Conservation (phyloP, 2,797 vertebrate genomes). For the Momotus momota region DNA sequence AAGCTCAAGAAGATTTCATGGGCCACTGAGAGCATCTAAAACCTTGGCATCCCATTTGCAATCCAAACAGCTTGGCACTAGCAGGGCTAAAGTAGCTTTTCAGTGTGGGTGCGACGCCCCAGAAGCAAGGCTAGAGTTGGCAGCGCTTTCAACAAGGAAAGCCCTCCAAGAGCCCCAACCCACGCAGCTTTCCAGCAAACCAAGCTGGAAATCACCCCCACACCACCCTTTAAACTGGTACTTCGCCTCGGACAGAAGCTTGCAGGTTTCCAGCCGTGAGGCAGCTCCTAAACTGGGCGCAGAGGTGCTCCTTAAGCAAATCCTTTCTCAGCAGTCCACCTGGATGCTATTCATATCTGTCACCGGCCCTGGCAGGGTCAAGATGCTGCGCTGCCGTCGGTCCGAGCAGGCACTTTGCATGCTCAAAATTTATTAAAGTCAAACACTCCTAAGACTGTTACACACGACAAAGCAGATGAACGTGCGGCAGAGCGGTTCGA, state of each 20-base stretch:
- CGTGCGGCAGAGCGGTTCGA: neutral
- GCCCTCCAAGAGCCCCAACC: neutral
- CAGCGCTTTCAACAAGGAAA: neutral
- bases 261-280: neutral
- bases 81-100: neutral
- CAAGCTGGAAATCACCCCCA: neutral
- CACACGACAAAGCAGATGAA: constrained; percentile 38
- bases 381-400: neutral
- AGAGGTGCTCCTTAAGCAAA: neutral
- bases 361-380: neutral
- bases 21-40: constrained; percentile 27
- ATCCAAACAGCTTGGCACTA: neutral
- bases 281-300: neutral
- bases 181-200: neutral
- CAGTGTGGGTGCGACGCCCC: neutral
- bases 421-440: constrained; percentile 52
- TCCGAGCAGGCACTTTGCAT: neutral
- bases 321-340: neutral
- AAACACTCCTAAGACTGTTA: constrained; percentile 25
- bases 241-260: neutral
- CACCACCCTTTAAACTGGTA: rapidly evolving
- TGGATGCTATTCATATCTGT: neutral
- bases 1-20: constrained; percentile 46
- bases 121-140: neutral
- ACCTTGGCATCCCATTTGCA: neutral